Base-by-base conservation (phyloP, 2,797 vertebrate species). In the Melanotaenia pygmaea region DNA sequence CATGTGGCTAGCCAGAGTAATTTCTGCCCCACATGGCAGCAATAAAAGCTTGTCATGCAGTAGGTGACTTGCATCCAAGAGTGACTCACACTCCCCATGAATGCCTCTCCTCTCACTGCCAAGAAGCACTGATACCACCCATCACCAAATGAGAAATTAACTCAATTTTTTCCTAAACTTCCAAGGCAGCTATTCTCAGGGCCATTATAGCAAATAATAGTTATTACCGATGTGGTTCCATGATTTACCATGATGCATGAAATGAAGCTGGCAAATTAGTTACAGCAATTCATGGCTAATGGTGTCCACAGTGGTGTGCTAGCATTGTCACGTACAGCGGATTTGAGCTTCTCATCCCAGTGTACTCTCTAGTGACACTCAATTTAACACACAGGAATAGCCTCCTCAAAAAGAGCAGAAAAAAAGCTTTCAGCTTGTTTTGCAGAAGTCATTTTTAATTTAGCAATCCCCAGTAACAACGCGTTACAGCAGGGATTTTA, bases 241-340 rank as follows among this genome's bases (percentile, higher is more conserved):
- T 88, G 84, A 92, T 91, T 88, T 69, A 92, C 86, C 86, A 50
- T 91, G 91, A 93, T 87, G 88, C 91, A 88, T 92, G 91, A 93
- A 93, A 92, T 92, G 77, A 91, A 87, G 78, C 85, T 87, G 81
- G 89, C 74, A 84, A 85, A 90, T 91, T 87, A 86, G 88, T 82
- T 74, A 69, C 85, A 84, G 86, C 79, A 73, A 84, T 88, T 91
- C 75, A 22, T 53, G 66, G 77, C 84, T 90, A 90, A 92, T 88
- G 72, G 77, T 71, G 83, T 87, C 85, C 70, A 0, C 26, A 45
- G 86, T 64, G 77, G 57, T 74, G 73, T 66, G 67, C 76, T 11
- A 40, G 35, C 59, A 56, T 65, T 63, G 59, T 56, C 30, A 59
- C 35, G 59, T 70, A 59, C 60, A 69, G 64, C 35, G 65, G 60